Base-by-base conservation (phyloP, 2,113 vertebrate species). In the Dendrocopos noguchii region DNA sequence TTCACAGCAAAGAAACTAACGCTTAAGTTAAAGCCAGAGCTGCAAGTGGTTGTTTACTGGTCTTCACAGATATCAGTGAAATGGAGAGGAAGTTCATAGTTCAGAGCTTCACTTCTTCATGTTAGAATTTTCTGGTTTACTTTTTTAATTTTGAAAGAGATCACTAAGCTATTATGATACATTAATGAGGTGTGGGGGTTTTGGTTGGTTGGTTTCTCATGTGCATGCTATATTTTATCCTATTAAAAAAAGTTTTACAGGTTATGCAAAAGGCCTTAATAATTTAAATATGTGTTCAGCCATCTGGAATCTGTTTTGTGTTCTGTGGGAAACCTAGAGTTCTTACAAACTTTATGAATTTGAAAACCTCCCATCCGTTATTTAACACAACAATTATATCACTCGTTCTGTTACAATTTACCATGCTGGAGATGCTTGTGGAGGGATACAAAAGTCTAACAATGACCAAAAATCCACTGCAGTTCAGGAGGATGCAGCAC, bases 201-300 rank as follows among this genome's bases (percentile, higher is more conserved):
- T 46, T 64, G 19, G 22, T 57, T 44, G 34, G 56, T 88, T 68
- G 8, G 44, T 65, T 77, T 52, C 59, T 93, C 87, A 60, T 31
- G 36, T 59, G n/a, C 24, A 66, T 56, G 33, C 46, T 22, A 46
- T 73, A 53, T 52, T 10, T 18, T 72, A 25, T 72, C 52, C 36
- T 77, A 56, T 82, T 31, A 33, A 63, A 95, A 95, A 94, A 91
- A 84, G 55, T 84, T 78, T 71, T 76, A 78, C 93, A 88, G 93
- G 92, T 84, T 86, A 90, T 77, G 93, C 46, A 94, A 97, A 97
- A 96, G 66, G 42, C 42, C 96, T 96, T 96, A 97, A 91, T 97
- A 83, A 64, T 93, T 95, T 85, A 95, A 95, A 95, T 89, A 90
- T 22, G 87, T 16, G 56, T 88, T 83, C 80, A 89, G 73, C 42